Percentiles rank a stretch among this genome's conserved stretches.
phyloP scores from a whole-genome alignment of 35 echinoderm and acorn worm genomes.

The Anneissia japonica region DNA sequence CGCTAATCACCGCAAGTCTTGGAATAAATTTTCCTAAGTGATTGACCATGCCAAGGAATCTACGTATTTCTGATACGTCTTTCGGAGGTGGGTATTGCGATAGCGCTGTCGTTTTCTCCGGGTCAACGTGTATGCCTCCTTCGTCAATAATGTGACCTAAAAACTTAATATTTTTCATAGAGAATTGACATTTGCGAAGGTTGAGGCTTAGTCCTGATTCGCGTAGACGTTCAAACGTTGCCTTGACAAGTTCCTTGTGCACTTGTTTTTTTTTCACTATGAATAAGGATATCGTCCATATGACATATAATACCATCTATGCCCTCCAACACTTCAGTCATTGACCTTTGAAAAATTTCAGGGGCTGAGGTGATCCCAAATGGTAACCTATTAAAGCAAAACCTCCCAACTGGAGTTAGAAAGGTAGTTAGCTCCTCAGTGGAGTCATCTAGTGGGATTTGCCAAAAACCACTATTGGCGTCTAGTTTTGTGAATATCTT shows the following conservation, averaged over 20 bases:
- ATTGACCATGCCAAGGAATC: conserved; percentile 25
- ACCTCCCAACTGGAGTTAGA: conserved; percentile 44
- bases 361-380: conserved; percentile 45
- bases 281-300: conserved; percentile 69
- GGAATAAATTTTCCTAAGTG: conserved; percentile 35
- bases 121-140: conserved; percentile 16
- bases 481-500: conserved; percentile 49
- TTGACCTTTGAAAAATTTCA: conserved; percentile 47
- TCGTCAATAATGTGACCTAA: conserved; percentile 35
- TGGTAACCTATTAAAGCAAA: conserved; percentile 9
- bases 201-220: conserved; percentile 54
- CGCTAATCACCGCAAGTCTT: background rate
- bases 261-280: conserved; percentile 21
- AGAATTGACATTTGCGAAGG: conserved; percentile 30
- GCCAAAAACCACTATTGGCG: conserved; percentile 61
- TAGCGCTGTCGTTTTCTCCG: conserved; percentile 16
- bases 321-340: conserved; percentile 46
- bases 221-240: conserved; percentile 18
- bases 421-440: conserved; percentile 48
- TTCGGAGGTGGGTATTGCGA: background rate
- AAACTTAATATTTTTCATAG: conserved; percentile 4
- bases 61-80: background rate
- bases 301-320: conserved; percentile 47
- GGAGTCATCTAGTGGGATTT: conserved; percentile 36
- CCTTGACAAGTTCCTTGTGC: conserved; percentile 44